Percentiles rank a stretch among this genome's conserved stretches.
phyloP scores from a whole-genome alignment of 2,113 vertebrate species.

The Pelvicachromis taeniatus region DNA sequence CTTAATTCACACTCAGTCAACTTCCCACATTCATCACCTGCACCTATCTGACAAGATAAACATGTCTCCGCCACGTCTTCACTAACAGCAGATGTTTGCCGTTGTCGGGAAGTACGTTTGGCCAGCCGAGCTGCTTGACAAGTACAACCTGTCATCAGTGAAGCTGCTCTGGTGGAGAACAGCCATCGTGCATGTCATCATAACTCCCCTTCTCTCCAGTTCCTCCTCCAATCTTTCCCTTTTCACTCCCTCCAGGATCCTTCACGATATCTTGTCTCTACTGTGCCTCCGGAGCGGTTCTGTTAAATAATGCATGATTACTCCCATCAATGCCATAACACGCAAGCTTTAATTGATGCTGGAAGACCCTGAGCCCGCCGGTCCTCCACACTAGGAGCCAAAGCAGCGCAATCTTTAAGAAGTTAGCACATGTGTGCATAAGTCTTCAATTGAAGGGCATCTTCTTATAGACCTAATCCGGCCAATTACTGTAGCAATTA shows the following conservation, averaged over 20 bases:
- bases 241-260: neutral
- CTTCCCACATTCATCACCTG: conserved; percentile 9
- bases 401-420: conserved; percentile 7
- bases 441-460: neutral
- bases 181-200: neutral
- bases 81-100: conserved; percentile 20
- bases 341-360: conserved; percentile 32
- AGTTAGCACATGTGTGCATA: conserved; percentile 1
- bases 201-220: neutral
- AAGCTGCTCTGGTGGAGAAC: neutral
- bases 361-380: conserved; percentile 4
- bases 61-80: conserved; percentile 2
- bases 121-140: neutral
- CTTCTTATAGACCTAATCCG: neutral
- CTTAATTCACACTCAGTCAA: neutral
- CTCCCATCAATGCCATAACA: conserved; percentile 39
- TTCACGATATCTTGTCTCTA: neutral
- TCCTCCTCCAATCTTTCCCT: neutral
- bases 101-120: neutral
- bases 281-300: neutral
- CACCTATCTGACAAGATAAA: conserved; percentile 28
- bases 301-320: conserved; percentile 49
- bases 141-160: neutral
- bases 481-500: neutral
- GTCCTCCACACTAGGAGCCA: neutral